phyloP scores from a whole-genome alignment of 2,888 invertebrate species.

The Cetonia aurata region DNA sequence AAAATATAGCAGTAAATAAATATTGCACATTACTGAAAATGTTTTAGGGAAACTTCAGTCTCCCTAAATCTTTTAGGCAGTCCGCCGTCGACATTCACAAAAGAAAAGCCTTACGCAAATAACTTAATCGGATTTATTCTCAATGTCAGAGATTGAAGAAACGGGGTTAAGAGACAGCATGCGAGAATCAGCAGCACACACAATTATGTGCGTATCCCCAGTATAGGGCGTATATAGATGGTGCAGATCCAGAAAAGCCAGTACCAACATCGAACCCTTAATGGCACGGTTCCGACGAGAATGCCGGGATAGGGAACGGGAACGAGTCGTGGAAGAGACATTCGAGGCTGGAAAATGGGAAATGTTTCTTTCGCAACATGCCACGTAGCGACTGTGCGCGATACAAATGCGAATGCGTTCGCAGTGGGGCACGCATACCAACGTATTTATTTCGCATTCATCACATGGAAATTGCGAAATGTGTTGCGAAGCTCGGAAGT shows the following conservation, averaged over 20 bases:
- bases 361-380: conserved; percentile 6
- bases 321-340: conserved; percentile 1
- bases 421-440: conserved; percentile 31
- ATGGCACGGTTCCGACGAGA: conserved; percentile 1
- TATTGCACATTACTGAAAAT: no score
- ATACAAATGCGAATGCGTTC: conserved; percentile 5
- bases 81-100: no score
- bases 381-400: background rate
- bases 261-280: conserved; percentile 4
- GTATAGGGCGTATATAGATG: conserved; percentile 13
- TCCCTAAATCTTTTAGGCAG: no score
- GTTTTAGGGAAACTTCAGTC: no score
- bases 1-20: no score
- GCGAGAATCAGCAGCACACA: conserved; percentile 32
- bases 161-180: conserved; percentile 14
- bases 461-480: conserved; percentile 48
- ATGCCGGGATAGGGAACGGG: background rate
- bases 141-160: conserved; percentile 9
- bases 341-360: conserved; percentile 18
- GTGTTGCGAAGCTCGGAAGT: conserved; percentile 20
- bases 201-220: conserved; percentile 34
- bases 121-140: conserved; percentile 13
- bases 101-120: no score
- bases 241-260: background rate
- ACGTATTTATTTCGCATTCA: conserved; percentile 51